Base-by-base conservation (phyloP, 1,140 invertebrate genomes). In the Drosophila littoralis region DNA sequence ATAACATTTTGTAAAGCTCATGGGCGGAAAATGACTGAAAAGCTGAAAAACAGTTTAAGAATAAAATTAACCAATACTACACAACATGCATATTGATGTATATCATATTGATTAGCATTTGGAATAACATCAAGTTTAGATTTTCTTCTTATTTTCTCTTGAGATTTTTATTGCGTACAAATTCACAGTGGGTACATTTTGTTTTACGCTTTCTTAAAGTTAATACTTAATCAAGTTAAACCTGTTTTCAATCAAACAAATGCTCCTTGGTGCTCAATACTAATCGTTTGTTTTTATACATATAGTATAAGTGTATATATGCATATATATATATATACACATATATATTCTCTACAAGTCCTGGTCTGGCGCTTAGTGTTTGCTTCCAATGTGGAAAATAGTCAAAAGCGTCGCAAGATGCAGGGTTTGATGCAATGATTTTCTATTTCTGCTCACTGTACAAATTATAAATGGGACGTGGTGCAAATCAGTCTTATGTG, bases 371-470 rank as follows among this genome's bases (percentile, higher is more conserved):
- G 58, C 63, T 68, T 75, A 48, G 51, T 55, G 36, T 51, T 58
- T 46, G 48, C 74, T 89, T 89, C 84, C 84, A 89, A 89, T 89
- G 79, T 89, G 84, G 84, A 89, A 89, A 76, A 85, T 71, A 81
- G 17, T 58, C 50, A 64, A 65, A 55, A 28, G 57, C 55, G 46
- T 35, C 36, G 28, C 57, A 17, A 15, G 22, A 40, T 66, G 52
- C 40, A 13, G 40, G 40, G 2, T 4, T 57, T 35, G 52, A 65
- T 71, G 71, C 55, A 36, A 42, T 71, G 51, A 55, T 22, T 1
- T 61, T 57, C 54, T 40, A 6, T 4, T 42, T 50, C 43, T 13
- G n/a, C 43, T 51, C 45, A 17, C 43, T 35, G 45, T 60, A 15
- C 33, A 43, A 12, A 48, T 32, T 28, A 28, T 28, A 64, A 54